Base-by-base conservation (phyloP, 2,888 invertebrate genomes). In the Diachrysia chrysitis region DNA sequence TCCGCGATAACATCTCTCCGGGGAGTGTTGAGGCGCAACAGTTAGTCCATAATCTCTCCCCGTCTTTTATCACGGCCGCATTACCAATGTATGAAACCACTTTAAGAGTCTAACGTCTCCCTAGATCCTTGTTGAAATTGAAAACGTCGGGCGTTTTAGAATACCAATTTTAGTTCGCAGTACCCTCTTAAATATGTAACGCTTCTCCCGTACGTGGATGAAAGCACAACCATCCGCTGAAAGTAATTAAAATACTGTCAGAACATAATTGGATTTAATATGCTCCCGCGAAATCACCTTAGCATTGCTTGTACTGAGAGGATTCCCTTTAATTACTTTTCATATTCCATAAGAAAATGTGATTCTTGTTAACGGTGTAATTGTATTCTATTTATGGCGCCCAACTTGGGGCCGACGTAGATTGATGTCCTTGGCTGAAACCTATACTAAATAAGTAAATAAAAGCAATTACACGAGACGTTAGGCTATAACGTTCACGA, bases 21-120 rank as follows among this genome's bases (percentile, higher is more conserved):
- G 66, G 60, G 66, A 54, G 29, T 37, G 63, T 56, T 48, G 29
- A 80, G 82, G 82, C 89, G 93, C 93, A 93, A 93, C 93, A 93
- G 93, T 90, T 93, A 87, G 90, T 86, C 87, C 83, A 86, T 91
- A 87, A 89, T 86, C 83, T 81, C 70, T 66, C 69, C 81, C 77
- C 81, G 73, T 73, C 68, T 78, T 83, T 73, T 79, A 80, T 81
- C 78, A 76, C 79, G 75, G 78, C 76, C 73, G 62, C 63, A 78
- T 77, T 78, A 74, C 58, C 60, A 72, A 73, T 77, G 69, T 76
- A 77, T 79, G 73, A 76, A 71, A 73, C 78, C 81, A 66, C 56
- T 73, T 71, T 60, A 59, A 65, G 46, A 58, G 9, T 63, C 48
- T 48, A 23, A 32, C 17, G 12, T 58, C 35, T 29, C 6, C 35